Evolutionary conservation across 2,888 invertebrate species (phyloP).

Genomic region (Netelia inedita): DNA sequence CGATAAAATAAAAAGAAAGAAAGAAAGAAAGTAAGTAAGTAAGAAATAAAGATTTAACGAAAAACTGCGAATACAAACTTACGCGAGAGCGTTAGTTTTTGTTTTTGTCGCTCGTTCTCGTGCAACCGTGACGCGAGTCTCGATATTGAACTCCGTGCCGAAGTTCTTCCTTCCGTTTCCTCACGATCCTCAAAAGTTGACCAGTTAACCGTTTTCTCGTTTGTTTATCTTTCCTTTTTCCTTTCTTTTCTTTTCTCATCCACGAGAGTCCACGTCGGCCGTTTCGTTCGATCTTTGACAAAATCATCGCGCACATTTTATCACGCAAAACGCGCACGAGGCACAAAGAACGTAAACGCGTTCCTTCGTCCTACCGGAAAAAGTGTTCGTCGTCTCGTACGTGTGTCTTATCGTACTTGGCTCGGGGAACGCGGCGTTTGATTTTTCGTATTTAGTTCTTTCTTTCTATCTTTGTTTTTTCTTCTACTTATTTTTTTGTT

Average conservation of each 20-base stretch:
- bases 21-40: no score
- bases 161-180: neutral
- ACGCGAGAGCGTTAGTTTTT: neutral
- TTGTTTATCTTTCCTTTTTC: no score
- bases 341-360: neutral
- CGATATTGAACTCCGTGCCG: neutral
- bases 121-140: conserved; percentile 19
- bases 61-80: conserved; percentile 9
- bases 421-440: neutral
- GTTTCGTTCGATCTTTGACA: neutral
- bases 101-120: neutral
- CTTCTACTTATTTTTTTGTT: conserved; percentile 3
- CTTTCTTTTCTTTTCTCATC: neutral
- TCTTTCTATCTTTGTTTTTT: neutral
- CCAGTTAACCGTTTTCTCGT: no score
- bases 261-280: conserved; percentile 9
- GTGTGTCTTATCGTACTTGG: no score
- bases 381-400: neutral
- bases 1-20: conserved; percentile 19
- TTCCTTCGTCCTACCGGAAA: neutral
- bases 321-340: conserved; percentile 35
- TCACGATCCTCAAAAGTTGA: neutral
- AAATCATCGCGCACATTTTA: conserved; percentile 2
- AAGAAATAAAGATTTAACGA: no score
- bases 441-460: neutral